Percentiles rank a stretch among this genome's conserved stretches.
Evolutionary conservation across 2,888 invertebrate genomes (phyloP).

Genomic region (Synergus itoensis): DNA sequence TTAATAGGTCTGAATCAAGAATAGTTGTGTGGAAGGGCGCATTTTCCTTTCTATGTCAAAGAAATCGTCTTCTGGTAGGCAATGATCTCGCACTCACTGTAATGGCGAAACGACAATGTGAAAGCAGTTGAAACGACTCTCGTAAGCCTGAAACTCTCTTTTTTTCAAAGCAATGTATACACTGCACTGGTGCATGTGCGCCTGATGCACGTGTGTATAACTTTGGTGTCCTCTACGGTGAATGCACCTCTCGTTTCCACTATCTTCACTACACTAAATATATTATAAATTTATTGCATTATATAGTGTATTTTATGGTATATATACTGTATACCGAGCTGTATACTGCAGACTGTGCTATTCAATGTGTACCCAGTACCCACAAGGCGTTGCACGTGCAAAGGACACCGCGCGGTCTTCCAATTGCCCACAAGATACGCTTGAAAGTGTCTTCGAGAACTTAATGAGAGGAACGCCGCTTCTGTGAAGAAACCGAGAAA

Average conservation of each 20-base stretch:
- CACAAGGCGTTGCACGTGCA: background rate
- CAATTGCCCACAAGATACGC: background rate
- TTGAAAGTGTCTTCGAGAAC: constrained; percentile 15
- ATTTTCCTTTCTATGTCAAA: constrained; percentile 74
- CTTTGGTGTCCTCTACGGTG: background rate
- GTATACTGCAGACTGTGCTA: background rate
- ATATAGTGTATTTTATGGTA: background rate
- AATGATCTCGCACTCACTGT: constrained; percentile 60
- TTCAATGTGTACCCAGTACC: background rate
- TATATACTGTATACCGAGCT: background rate
- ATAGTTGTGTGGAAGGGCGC: constrained; percentile 51
- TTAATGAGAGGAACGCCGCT: constrained; percentile 9
- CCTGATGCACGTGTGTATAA: background rate
- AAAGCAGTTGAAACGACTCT: constrained; percentile 70
- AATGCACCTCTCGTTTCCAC: background rate
- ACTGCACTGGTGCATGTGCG: background rate
- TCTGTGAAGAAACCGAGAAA: constrained; percentile 12
- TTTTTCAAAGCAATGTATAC: constrained; percentile 43
- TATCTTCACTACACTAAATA: background rate
- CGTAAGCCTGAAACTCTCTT: constrained; percentile 58
- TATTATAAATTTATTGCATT: background rate
- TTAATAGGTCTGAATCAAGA: constrained; percentile 37
- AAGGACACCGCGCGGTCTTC: constrained; percentile 3
- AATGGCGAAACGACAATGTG: constrained; percentile 72
- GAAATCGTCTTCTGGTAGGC: constrained; percentile 65